Evolutionary conservation across 2,113 vertebrate genomes (phyloP), one percentile per base, ranked within the genome.

Genomic region (Tachycineta bicolor): DNA sequence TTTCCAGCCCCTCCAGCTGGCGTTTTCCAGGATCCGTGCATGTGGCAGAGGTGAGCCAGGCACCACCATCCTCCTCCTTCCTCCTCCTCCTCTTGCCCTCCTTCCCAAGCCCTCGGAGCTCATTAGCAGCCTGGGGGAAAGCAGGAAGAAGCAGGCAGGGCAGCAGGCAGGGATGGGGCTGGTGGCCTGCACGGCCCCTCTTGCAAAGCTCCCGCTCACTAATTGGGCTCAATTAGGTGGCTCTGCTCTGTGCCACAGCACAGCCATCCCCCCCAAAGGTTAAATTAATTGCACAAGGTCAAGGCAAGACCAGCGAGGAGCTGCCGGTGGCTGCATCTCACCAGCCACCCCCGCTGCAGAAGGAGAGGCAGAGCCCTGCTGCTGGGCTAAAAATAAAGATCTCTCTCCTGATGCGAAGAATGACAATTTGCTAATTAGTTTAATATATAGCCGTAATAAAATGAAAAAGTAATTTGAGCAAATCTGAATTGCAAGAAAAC

Each of bases 401-500:
- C 75, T 17, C 21, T 95, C 31, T 96, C 94, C 90, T 86, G 90
- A 96, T 69, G 96, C 63, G 28, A 90, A 95, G 94, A 97, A 85
- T 62, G 91, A 82, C 89, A 64, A 94, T 96, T 96, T 90, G 95
- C 96, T 97, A 97, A 98, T 96, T 97, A 97, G 96, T 93, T 97
- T 94, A 95, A 97, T 86, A 95, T 53, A 82, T 90, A 94, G 97
- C 96, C 88, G 94, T 97, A 97, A 98, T 97, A 96, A 96, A 89
- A 96, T 62, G 95, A 89, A 79, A 93, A 96, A 94, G 97, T 79
- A 68, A 93, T 96, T 96, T 82, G 90, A 96, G 94, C 89, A 95
- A 95, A 97, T 97, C 96, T 79, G 80, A 96, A 95, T 97, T 97
- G 97, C 90, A 90, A 91, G 92, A 96, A 97, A 97, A 98, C 96